Conservation (phyloP, 2,797 vertebrate genomes). For the Lagocephalus sceleratus region DNA sequence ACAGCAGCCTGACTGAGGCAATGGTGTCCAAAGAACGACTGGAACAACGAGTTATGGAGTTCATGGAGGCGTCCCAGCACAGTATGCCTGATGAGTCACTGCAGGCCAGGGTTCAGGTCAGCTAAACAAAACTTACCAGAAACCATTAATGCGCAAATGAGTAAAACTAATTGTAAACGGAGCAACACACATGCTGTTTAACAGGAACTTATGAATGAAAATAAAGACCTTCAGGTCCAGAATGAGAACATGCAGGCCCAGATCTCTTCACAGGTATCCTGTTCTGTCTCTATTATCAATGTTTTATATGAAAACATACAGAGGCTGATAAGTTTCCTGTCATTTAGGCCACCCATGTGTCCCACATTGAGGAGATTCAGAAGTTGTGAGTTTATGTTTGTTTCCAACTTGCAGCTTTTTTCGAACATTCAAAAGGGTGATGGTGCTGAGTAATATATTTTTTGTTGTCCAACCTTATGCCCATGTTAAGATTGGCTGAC, state of each 20-base stretch:
- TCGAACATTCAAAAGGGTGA: neutral
- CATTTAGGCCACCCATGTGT: conserved; percentile 84
- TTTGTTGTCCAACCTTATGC: neutral
- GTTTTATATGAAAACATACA: conserved; percentile 7
- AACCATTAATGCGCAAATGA: neutral
- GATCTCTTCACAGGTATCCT: conserved; percentile 87
- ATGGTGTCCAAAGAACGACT: conserved; percentile 91
- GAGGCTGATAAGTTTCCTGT: conserved; percentile 45
- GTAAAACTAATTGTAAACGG: no score
- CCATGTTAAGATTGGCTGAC: conserved; percentile 83
- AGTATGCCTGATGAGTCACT: conserved; percentile 84
- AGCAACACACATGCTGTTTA: conserved; percentile 10
- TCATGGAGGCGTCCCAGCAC: conserved; percentile 89
- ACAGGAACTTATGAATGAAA: conserved; percentile 93
- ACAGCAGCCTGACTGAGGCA: conserved; percentile 89
- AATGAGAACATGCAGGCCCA: conserved; percentile 85
- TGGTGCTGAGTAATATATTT: neutral
- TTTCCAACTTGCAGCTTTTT: neutral
- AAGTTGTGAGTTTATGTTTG: conserved; percentile 83
- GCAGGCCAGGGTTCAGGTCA: conserved; percentile 84
- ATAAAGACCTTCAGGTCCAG: conserved; percentile 87
- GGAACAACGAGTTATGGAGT: conserved; percentile 89
- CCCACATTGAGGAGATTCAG: conserved; percentile 93
- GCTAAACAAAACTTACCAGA: neutral
- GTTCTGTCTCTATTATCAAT: conserved; percentile 8